Evolutionary conservation across 2,113 vertebrate species (phyloP).

Genomic region (Lathamus discolor): DNA sequence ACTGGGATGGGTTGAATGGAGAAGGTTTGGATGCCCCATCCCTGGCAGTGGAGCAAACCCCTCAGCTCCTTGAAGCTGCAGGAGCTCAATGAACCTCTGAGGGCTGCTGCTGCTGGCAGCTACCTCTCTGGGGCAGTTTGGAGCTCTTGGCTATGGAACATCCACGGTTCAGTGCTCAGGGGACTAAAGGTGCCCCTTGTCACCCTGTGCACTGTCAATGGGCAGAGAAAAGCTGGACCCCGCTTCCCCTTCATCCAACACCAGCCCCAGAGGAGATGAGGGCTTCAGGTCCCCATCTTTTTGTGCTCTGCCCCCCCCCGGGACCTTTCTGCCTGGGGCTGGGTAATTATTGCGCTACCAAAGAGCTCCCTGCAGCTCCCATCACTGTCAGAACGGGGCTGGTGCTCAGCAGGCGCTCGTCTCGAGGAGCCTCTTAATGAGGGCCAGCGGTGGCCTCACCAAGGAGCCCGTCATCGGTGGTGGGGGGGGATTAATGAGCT

Average conservation of each 20-base stretch:
- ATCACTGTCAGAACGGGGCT: background rate
- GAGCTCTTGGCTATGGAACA: background rate
- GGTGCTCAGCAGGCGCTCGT: background rate
- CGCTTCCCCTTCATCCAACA: background rate
- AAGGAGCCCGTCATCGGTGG: background rate
- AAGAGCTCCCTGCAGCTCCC: background rate
- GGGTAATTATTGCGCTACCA: background rate
- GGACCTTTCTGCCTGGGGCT: background rate
- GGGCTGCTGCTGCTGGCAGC: background rate
- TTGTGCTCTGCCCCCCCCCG: background rate
- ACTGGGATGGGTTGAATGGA: background rate
- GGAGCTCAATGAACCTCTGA: background rate
- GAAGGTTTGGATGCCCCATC: background rate
- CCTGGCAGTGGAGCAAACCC: background rate
- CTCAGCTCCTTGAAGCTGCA: background rate
- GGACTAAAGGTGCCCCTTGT: background rate
- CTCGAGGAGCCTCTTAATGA: constrained; percentile 36
- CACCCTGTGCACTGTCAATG: background rate
- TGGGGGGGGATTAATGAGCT: constrained; percentile 33
- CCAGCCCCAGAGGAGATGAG: background rate
- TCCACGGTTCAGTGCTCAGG: fast-evolving
- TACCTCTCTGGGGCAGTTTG: background rate
- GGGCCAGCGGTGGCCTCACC: background rate
- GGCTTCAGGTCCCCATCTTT: background rate
- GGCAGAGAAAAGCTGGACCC: background rate